These are phyloP conservation scores for Caenorhabditis sp. DNA, from an alignment of 2,888 invertebrate genomes.

Conservation along the genomic window DNA sequence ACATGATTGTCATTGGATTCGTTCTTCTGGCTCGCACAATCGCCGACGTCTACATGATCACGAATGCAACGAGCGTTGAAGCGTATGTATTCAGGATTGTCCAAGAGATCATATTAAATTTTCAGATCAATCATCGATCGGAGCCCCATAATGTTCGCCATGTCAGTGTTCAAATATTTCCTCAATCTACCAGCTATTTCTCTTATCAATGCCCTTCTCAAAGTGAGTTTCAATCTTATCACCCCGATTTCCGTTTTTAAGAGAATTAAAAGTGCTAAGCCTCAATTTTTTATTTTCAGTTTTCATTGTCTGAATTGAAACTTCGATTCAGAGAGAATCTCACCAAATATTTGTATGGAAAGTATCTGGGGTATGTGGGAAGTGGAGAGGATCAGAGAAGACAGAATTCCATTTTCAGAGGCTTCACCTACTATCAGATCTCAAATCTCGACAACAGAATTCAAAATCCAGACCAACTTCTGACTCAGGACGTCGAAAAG, in stretches of 20 bases:
- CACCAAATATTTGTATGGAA: conserved; percentile 91
- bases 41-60: conserved; percentile 98
- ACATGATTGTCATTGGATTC: conserved; percentile 86
- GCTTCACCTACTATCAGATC: conserved; percentile 90
- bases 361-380: conserved; percentile 91
- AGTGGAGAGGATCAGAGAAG: too few species aligned
- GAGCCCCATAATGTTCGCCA: conserved; percentile 89
- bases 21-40: conserved; percentile 92
- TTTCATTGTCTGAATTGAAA: conserved; percentile 95
- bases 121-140: conserved; percentile 93
- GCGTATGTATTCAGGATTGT: conserved; percentile 85
- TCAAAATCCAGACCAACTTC: conserved; percentile 96
- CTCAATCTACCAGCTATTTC: conserved; percentile 94
- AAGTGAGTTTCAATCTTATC: conserved; percentile 85
- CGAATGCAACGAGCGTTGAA: conserved; percentile 94
- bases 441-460: conserved; percentile 95
- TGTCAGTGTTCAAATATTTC: conserved; percentile 89
- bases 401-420: conserved; percentile 65
- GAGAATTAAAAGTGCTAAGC: conserved; percentile 25
- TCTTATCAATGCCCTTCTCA: conserved; percentile 93
- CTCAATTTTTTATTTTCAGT: conserved; percentile 85
- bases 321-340: conserved; percentile 93
- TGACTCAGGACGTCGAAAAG: conserved; percentile 97
- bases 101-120: background rate
- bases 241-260: conserved; percentile 3